These are phyloP conservation scores for Branchipolynoe longqiensis DNA, from an alignment of 2,888 invertebrate species.

Conservation along the genomic window DNA sequence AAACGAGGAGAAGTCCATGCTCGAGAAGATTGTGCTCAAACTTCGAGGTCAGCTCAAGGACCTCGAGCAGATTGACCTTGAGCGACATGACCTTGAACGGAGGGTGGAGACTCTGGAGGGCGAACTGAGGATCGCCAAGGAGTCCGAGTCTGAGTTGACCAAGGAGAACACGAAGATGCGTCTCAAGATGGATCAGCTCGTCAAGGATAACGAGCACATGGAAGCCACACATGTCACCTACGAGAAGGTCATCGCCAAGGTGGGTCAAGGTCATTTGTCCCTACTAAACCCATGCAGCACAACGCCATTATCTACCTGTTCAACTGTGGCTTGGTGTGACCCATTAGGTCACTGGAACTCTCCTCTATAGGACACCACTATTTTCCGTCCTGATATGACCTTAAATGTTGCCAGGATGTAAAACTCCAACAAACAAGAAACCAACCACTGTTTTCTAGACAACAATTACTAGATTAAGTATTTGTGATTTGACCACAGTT, in stretches of 20 bases:
- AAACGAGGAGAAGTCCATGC: conserved; percentile 71
- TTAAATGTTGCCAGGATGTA: too few relatives aligned
- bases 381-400: too few relatives aligned
- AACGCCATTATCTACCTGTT: too few relatives aligned
- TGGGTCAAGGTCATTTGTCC: too few relatives aligned
- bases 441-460: too few relatives aligned
- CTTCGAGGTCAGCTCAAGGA: conserved; percentile 72
- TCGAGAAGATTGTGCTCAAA: conserved; percentile 72
- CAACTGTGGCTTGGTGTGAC: too few relatives aligned
- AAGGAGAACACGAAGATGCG: conserved; percentile 53
- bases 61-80: conserved; percentile 64
- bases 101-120: conserved; percentile 67
- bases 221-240: conserved; percentile 25
- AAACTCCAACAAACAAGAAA: too few relatives aligned
- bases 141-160: conserved; percentile 52
- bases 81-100: conserved; percentile 65
- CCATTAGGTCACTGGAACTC: too few relatives aligned
- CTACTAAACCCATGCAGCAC: too few relatives aligned
- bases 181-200: conserved; percentile 29
- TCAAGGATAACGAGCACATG: conserved; percentile 48
- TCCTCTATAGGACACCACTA: too few relatives aligned
- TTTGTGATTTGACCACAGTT: too few relatives aligned
- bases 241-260: conserved; percentile 43
- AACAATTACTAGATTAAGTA: too few relatives aligned
- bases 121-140: conserved; percentile 63